Evolutionary conservation across 2,888 invertebrate species (phyloP).

Genomic region (Bellardia pandia): DNA sequence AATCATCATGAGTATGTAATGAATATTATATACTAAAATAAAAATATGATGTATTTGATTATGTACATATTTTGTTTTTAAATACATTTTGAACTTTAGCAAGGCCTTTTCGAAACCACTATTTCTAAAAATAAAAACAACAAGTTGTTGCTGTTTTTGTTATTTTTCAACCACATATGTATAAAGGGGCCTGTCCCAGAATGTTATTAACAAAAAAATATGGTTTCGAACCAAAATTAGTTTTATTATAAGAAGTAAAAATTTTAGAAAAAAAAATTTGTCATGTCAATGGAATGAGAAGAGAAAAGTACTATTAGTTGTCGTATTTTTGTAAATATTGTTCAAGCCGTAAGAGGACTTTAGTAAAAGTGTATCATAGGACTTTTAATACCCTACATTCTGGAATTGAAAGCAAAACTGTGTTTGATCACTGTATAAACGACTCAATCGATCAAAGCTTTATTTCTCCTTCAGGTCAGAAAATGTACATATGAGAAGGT

Average conservation of each 20-base stretch:
- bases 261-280: neutral
- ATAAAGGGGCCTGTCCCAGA: conserved; percentile 50
- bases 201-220: conserved; percentile 32
- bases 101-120: conserved; percentile 43
- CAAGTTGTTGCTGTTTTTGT: neutral
- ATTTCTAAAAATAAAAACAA: conserved; percentile 32
- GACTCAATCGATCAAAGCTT: neutral
- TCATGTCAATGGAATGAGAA: conserved; percentile 40
- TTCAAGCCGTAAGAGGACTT: neutral
- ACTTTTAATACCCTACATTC: neutral
- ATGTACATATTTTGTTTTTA: conserved; percentile 13
- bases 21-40: neutral
- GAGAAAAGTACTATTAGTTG: neutral
- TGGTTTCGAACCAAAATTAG: conserved; percentile 2
- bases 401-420: neutral
- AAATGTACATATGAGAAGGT: neutral
- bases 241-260: neutral
- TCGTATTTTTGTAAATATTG: neutral
- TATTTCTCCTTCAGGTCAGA: neutral
- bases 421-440: neutral
- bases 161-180: conserved; percentile 12
- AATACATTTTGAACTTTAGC: conserved; percentile 36
- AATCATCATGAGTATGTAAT: neutral
- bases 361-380: neutral
- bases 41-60: conserved; percentile 29